Evolutionary conservation across 2,797 vertebrate genomes (phyloP).

Genomic region (Tragopan temminckii): DNA sequence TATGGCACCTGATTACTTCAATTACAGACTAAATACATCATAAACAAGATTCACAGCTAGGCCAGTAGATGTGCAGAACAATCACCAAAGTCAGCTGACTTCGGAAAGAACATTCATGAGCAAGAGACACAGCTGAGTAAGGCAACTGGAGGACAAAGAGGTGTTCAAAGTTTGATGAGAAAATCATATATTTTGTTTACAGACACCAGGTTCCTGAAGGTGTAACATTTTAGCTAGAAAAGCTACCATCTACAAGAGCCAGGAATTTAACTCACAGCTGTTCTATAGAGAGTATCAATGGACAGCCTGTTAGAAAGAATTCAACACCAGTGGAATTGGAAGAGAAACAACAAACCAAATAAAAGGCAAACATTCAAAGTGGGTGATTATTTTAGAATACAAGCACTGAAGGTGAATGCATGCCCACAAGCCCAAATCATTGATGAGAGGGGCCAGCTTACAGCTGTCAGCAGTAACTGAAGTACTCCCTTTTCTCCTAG

Average conservation of each 20-base stretch:
- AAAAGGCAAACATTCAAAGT: not conserved
- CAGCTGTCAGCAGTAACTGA: not conserved
- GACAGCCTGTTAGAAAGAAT: not conserved
- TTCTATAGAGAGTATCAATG: not conserved
- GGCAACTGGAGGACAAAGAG: not conserved
- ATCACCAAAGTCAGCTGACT: not conserved
- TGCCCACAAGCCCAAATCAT: not conserved
- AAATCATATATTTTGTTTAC: not conserved
- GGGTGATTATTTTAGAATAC: not conserved
- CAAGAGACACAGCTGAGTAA: not conserved
- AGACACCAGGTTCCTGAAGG: not conserved
- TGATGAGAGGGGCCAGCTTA: not conserved
- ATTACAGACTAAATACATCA: not conserved
- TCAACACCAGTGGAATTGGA: not conserved
- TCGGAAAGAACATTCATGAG: not conserved
- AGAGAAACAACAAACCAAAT: not conserved
- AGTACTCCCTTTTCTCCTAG: not conserved
- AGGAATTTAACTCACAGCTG: not conserved
- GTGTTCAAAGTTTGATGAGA: not conserved
- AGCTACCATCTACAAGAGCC: not conserved
- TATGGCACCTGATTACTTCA: not conserved
- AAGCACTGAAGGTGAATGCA: not conserved
- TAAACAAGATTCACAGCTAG: not conserved
- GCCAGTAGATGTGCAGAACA: not conserved
- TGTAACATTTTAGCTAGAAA: not conserved